Conservation (phyloP, 2,888 invertebrate species). For the Nomada lathburiana region DNA sequence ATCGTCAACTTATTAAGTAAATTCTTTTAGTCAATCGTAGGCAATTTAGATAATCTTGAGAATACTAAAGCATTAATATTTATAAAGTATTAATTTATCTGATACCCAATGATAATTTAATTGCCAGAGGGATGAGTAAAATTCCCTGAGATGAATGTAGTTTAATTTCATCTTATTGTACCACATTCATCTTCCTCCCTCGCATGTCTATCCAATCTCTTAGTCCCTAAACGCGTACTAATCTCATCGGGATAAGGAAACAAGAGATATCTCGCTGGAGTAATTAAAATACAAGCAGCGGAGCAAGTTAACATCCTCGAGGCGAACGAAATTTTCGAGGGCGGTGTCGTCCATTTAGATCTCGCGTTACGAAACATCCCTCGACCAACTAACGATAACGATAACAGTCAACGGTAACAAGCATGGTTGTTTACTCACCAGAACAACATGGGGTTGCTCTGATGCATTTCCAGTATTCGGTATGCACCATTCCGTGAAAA, state of each 20-base stretch:
- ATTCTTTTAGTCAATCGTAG: too few species aligned
- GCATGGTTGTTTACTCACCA: neutral
- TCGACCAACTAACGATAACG: constrained; percentile 24
- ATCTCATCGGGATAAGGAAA: neutral
- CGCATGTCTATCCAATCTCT: neutral
- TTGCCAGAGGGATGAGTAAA: too few species aligned
- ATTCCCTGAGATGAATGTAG: too few species aligned
- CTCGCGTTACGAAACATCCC: neutral
- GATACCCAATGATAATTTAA: too few species aligned
- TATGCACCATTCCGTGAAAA: too few species aligned
- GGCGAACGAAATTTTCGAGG: constrained; percentile 8
- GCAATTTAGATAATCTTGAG: too few species aligned
- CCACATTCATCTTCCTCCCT: too few species aligned
- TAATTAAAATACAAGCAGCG: constrained; percentile 14
- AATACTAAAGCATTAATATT: too few species aligned
- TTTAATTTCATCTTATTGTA: too few species aligned
- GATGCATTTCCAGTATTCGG: too few species aligned
- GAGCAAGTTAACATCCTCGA: neutral
- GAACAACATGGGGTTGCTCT: neutral
- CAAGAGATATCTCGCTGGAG: neutral
- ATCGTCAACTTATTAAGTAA: too few species aligned
- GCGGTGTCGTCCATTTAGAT: neutral
- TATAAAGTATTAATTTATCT: too few species aligned
- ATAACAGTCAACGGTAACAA: constrained; percentile 23
- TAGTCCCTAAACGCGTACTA: neutral